Conservation (phyloP, 2,888 invertebrate species). For the Synanthedon tipuliformis region DNA sequence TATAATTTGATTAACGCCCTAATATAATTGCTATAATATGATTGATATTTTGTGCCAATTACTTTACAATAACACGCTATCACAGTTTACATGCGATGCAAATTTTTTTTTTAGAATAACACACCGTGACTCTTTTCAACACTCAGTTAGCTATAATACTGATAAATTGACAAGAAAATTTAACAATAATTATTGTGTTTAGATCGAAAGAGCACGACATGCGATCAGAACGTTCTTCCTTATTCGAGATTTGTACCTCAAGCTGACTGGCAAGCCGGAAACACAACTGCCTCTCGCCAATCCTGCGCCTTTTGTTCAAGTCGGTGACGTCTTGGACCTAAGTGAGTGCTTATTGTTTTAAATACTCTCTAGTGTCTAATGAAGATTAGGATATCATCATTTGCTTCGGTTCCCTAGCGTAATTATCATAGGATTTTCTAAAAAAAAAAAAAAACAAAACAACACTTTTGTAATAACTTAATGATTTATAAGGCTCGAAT, state of each 20-base stretch:
- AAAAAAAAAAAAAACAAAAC: too few relatives aligned
- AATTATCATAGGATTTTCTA: too few relatives aligned
- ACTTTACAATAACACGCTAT: background rate
- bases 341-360: slow-evolving; percentile 72
- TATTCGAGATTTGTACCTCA: slow-evolving; percentile 83
- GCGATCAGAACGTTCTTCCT: slow-evolving; percentile 95
- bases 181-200: slow-evolving; percentile 3
- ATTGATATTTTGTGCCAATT: background rate
- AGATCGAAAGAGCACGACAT: slow-evolving; percentile 88
- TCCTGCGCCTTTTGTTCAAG: slow-evolving; percentile 88
- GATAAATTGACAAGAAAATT: too few relatives aligned
- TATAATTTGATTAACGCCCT: background rate
- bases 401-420: too few relatives aligned
- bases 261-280: slow-evolving; percentile 84
- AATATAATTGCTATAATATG: background rate
- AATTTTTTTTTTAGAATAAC: background rate
- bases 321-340: slow-evolving; percentile 94
- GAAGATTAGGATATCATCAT: too few relatives aligned
- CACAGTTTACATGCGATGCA: background rate
- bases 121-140: too few relatives aligned
- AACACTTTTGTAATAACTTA: too few relatives aligned
- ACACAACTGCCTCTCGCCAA: slow-evolving; percentile 90
- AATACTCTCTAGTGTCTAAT: too few relatives aligned
- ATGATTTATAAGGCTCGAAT: too few relatives aligned
- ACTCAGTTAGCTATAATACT: background rate